phyloP scores from a whole-genome alignment of 2,797 vertebrate genomes.

The Sebastes kiyomatsui region DNA sequence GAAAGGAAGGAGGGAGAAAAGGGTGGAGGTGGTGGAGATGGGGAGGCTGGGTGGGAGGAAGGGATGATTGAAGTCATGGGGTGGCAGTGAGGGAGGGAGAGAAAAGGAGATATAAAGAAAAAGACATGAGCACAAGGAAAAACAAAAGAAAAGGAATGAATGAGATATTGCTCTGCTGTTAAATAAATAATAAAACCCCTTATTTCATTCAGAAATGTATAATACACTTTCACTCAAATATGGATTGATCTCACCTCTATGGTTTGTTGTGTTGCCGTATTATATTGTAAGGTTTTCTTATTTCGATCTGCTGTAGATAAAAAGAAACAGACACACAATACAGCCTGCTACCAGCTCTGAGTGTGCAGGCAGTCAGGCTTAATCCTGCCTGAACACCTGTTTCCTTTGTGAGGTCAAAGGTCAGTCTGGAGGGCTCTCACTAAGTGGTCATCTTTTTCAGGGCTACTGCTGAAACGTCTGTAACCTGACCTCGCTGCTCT shows the following conservation, averaged over 20 bases:
- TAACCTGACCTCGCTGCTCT: conserved; percentile 42
- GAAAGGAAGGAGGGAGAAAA: conserved; percentile 3
- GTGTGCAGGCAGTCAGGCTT: conserved; percentile 22
- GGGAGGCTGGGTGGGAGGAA: conserved; percentile 7
- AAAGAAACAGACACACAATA: not conserved
- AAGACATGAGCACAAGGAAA: not conserved
- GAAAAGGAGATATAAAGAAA: conserved; percentile 2
- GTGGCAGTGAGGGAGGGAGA: conserved; percentile 4
- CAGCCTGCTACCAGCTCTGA: conserved; percentile 21
- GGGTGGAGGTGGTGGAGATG: conserved; percentile 17
- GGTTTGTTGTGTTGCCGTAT: not conserved
- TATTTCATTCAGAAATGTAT: not conserved
- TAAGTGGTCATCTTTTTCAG: conserved; percentile 53
- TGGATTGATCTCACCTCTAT: not conserved
- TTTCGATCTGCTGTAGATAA: not conserved
- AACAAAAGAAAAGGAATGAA: not conserved
- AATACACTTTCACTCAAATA: not conserved
- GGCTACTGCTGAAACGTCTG: conserved; percentile 46
- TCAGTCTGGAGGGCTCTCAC: conserved; percentile 43
- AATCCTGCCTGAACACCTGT: conserved; percentile 66
- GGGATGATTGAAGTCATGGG: conserved; percentile 43
- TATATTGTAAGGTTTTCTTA: not conserved
- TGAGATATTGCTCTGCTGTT: not conserved
- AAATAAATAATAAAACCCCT: not conserved
- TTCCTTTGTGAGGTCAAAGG: conserved; percentile 63